A percentile compares a stretch with the other conserved stretches of the same genome.
Evolutionary conservation across 92 coral and sea anemone species (phyloP).

Genomic region (Siderastrea siderea): DNA sequence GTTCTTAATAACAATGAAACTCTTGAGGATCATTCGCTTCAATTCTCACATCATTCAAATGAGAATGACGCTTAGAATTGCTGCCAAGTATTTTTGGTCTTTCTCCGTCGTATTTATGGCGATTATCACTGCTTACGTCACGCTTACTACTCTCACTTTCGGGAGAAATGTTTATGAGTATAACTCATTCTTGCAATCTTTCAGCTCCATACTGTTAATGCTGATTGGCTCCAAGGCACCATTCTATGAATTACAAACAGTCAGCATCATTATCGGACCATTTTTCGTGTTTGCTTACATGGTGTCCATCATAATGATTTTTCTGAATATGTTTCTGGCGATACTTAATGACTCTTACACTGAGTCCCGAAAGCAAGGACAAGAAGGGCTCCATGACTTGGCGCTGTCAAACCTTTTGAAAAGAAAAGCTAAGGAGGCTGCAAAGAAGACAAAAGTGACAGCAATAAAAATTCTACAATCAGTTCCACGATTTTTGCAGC

Average conservation of each 20-base stretch:
- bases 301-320: conserved; percentile 77
- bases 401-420: conserved; percentile 22
- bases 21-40: conserved; percentile 82
- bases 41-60: conserved; percentile 82
- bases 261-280: conserved; percentile 77
- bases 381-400: conserved; percentile 38
- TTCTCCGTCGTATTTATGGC: conserved; percentile 80
- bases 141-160: conserved; percentile 78
- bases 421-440: conserved; percentile 8
- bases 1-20: conserved; percentile 82
- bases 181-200: conserved; percentile 73
- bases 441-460: not conserved
- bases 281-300: conserved; percentile 80
- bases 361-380: conserved; percentile 53
- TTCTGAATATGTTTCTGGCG: conserved; percentile 90
- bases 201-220: conserved; percentile 83
- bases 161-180: conserved; percentile 75
- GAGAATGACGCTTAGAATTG: conserved; percentile 66
- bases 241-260: conserved; percentile 66
- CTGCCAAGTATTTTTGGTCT: conserved; percentile 78
- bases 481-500: not conserved
- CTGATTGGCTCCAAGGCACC: conserved; percentile 83
- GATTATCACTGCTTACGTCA: conserved; percentile 75
- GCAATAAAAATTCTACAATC: conserved; percentile 8
- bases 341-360: conserved; percentile 85